Evolutionary conservation across 2,113 vertebrate species (phyloP), one percentile per base, ranked within the genome.

Genomic region (Sceloporus undulatus): DNA sequence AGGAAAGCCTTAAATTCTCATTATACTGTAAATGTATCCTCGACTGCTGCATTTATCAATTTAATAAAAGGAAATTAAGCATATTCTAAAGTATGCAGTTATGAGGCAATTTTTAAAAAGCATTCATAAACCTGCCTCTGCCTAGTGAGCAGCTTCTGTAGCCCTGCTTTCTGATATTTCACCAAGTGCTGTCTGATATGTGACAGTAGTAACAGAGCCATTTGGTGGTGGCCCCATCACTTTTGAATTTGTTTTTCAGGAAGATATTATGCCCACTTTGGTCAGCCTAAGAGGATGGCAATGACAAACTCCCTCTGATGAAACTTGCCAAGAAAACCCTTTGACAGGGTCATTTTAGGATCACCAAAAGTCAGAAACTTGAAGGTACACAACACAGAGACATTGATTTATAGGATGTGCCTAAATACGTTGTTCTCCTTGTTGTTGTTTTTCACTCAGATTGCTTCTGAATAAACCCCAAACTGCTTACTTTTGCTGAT

Each of bases 51-150:
- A 97, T 98, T 98, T 97, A 98, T 98, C 97, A 98, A 96, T 97
- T 98, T 98, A 98, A 98, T 98, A 98, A 98, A 96, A 95, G 94
- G 96, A 98, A 98, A 98, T 98, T 97, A 98, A 96, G 93, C 95
- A 96, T 96, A 97, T 97, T 98, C 97, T 98, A 97, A 98, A 98
- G 95, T 97, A 95, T 95, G 96, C 95, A 93, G 95, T 98, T 97
- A 97, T 96, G 96, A 96, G 95, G 95, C 95, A 94, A 96, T 97
- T 97, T 97, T 71, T 71, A 52, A 85, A 82, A 73, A 10, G 65
- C 34, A 25, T 19, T 21, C 25, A 16, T 38, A 40, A 27, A 25
- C 23, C 34, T 65, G 23, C 54, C 48, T 29, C 16, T 54, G 29
- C 8, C 18, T 80, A 19, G 56, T 19, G 19, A 66, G 0, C 34